These are phyloP conservation scores for Thelaira solivaga DNA, from an alignment of 2,888 invertebrate species.

Conservation along the genomic window DNA sequence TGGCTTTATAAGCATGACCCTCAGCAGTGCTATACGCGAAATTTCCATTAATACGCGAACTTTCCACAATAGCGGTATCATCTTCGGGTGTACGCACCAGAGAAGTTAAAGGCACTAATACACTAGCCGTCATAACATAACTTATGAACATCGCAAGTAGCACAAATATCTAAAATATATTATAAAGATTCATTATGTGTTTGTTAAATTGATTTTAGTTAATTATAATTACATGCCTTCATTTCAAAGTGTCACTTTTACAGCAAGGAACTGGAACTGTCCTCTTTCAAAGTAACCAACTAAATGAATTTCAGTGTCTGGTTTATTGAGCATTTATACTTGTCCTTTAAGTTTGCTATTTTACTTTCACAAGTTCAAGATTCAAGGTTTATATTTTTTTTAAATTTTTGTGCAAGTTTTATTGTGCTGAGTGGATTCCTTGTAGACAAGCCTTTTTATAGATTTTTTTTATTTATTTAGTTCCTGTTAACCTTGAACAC, in stretches of 20 bases:
- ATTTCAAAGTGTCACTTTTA: neutral
- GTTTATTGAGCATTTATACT: slow-evolving; percentile 31
- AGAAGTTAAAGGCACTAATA: slow-evolving; percentile 64
- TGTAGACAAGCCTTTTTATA: slow-evolving; percentile 2
- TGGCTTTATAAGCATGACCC: slow-evolving; percentile 78
- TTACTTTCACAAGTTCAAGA: slow-evolving; percentile 3
- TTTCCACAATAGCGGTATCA: slow-evolving; percentile 79
- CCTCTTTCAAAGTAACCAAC: neutral
- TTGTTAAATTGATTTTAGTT: neutral
- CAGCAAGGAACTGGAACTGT: neutral
- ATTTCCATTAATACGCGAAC: slow-evolving; percentile 78
- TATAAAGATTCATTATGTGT: neutral
- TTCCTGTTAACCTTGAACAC: slow-evolving; percentile 40
- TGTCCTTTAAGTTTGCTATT: neutral
- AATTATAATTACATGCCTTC: slow-evolving; percentile 3
- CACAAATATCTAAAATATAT: slow-evolving; percentile 37
- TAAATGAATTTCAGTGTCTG: slow-evolving; percentile 18
- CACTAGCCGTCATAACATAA: slow-evolving; percentile 42
- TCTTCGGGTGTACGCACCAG: slow-evolving; percentile 76
- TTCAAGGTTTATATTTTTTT: neutral
- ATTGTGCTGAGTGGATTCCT: neutral
- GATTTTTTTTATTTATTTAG: neutral
- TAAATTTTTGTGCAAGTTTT: neutral
- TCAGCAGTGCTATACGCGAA: slow-evolving; percentile 79
- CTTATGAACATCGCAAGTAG: slow-evolving; percentile 36